These are phyloP conservation scores for Netelia fuscicornis DNA, from an alignment of 2,888 invertebrate species.

Conservation along the genomic window DNA sequence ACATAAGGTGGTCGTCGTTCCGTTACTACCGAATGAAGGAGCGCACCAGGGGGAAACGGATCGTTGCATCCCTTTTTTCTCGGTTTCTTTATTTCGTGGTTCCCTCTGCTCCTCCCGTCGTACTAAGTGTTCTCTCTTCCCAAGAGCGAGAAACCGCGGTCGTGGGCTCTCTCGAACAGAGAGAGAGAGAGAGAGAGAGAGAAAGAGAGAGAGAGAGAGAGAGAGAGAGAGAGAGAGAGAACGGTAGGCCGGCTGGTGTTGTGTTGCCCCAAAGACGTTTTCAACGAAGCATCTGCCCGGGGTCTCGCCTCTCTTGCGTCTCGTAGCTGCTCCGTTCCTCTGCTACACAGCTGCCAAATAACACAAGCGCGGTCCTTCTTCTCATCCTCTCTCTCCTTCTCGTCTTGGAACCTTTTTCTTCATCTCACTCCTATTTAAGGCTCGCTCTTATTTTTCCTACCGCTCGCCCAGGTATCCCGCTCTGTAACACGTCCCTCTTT, in stretches of 20 bases:
- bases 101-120: conserved; percentile 35
- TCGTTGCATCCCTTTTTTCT: conserved; percentile 53
- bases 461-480: conserved; percentile 55
- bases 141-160: conserved; percentile 23
- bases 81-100: conserved; percentile 35
- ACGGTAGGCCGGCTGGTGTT: conserved; percentile 75
- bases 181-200: conserved; percentile 60
- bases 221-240: conserved; percentile 61
- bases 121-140: conserved; percentile 23
- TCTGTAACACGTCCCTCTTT: conserved; percentile 50
- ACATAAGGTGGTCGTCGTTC: conserved; percentile 65
- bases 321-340: conserved; percentile 73
- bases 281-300: conserved; percentile 81
- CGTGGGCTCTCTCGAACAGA: conserved; percentile 22
- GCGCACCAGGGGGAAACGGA: conserved; percentile 61
- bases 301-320: conserved; percentile 53
- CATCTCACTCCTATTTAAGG: conserved; percentile 33
- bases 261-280: conserved; percentile 78
- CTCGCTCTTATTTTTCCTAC: conserved; percentile 47
- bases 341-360: conserved; percentile 81
- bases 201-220: conserved; percentile 59
- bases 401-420: conserved; percentile 52
- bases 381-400: conserved; percentile 56
- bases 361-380: conserved; percentile 73
- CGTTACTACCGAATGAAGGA: conserved; percentile 58